Percentiles rank a stretch among this genome's conserved stretches.
These are phyloP conservation scores for Eudemis profundana DNA, from an alignment of 2,888 invertebrate genomes.

Conservation along the genomic window DNA sequence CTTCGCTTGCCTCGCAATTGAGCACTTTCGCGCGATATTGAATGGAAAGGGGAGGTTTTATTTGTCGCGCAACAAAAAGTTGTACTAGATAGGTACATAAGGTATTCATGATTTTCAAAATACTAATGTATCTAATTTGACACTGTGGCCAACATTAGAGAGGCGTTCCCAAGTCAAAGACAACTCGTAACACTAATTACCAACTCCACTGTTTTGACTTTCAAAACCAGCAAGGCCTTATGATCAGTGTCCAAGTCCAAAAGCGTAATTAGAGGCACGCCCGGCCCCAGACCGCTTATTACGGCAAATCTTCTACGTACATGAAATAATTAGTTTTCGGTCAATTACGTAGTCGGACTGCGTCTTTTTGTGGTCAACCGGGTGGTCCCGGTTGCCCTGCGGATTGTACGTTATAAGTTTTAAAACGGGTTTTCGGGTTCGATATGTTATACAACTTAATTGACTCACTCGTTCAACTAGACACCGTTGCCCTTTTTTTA, in stretches of 20 bases:
- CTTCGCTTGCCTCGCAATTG: no score
- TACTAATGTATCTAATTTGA: no score
- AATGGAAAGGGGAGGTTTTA: no score
- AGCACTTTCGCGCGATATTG: no score
- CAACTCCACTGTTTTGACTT: conserved; percentile 7
- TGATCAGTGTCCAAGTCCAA: conserved; percentile 20
- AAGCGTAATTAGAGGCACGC: conserved; percentile 17
- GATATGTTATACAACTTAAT: neutral
- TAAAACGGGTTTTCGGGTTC: neutral
- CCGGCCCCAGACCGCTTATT: conserved; percentile 25
- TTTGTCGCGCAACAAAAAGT: no score
- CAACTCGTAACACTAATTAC: conserved; percentile 2
- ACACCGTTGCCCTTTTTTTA: no score
- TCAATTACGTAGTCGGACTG: conserved; percentile 20
- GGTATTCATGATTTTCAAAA: no score
- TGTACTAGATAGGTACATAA: neutral
- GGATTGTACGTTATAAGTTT: neutral
- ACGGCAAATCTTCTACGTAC: conserved; percentile 20
- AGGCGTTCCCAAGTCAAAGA: neutral
- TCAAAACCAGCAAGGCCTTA: conserved; percentile 17
- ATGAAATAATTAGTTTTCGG: conserved; percentile 32
- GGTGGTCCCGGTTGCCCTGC: no score
- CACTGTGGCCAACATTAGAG: neutral
- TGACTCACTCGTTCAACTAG: no score
- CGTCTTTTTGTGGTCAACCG: conserved; percentile 4